Evolutionary conservation across 2,113 vertebrate species (phyloP).

Genomic region (Cryptotis parvus): DNA sequence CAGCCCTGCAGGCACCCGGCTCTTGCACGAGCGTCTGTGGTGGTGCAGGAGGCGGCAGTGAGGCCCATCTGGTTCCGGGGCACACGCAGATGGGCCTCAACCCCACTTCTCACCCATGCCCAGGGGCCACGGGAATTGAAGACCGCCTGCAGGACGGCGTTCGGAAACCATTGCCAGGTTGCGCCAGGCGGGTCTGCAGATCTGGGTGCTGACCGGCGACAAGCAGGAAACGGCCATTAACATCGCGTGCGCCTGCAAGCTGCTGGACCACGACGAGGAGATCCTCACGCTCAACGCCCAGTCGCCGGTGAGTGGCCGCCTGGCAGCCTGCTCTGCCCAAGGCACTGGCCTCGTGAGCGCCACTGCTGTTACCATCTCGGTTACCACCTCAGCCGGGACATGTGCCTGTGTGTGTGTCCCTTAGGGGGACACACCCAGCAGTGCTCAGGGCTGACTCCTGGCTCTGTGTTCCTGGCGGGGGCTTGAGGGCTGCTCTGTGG

Average conservation of each 20-base stretch:
- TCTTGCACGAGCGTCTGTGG: not conserved
- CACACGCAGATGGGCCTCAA: not conserved
- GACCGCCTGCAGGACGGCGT: conserved; percentile 97
- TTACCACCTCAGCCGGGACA: not conserved
- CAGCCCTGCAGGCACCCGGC: rapidly evolving
- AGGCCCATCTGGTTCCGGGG: too few relatives aligned
- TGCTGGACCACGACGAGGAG: conserved; percentile 95
- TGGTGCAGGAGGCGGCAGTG: too few relatives aligned
- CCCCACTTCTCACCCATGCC: not conserved
- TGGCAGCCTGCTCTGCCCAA: not conserved
- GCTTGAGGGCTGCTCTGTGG: too few relatives aligned
- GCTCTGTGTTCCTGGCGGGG: too few relatives aligned
- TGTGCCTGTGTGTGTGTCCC: not conserved
- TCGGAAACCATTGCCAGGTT: conserved; percentile 94
- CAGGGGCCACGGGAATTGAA: conserved; percentile 97
- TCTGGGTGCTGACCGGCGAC: conserved; percentile 99
- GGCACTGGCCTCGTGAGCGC: too few relatives aligned
- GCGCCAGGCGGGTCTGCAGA: conserved; percentile 95
- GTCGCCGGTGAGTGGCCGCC: conserved; percentile 88
- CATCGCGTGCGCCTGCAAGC: conserved; percentile 96
- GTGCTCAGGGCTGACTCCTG: too few relatives aligned
- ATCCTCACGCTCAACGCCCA: conserved; percentile 96
- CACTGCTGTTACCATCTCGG: too few relatives aligned
- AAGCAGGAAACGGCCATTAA: conserved; percentile 99
- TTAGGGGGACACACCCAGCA: too few relatives aligned